Percentiles rank a stretch among this genome's conserved stretches.
These are phyloP conservation scores for Miopithecus talapoin DNA, from an alignment of 2,797 vertebrate species.

Conservation along the genomic window DNA sequence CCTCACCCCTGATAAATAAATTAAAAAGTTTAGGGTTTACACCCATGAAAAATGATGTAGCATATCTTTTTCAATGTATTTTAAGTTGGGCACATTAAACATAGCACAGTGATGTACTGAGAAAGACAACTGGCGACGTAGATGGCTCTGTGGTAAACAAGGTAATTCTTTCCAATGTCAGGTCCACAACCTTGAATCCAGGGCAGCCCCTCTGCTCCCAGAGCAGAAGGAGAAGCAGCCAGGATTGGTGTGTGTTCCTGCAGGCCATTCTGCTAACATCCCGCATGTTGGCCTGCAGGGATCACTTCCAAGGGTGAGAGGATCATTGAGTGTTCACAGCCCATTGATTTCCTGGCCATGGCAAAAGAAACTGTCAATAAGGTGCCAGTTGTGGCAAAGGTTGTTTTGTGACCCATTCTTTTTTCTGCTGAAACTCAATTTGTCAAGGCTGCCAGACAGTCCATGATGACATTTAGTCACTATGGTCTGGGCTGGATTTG, in stretches of 20 bases:
- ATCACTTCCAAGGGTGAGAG: background rate
- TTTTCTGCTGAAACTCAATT: background rate
- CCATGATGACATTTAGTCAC: background rate
- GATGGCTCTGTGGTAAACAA: background rate
- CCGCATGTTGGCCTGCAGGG: background rate
- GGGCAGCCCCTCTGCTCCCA: background rate
- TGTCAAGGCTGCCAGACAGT: background rate
- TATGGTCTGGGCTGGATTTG: background rate
- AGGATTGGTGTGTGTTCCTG: background rate
- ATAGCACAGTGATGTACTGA: background rate
- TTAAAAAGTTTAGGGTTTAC: background rate
- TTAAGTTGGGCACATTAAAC: background rate
- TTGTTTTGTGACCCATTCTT: background rate
- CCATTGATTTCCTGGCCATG: background rate
- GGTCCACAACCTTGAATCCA: background rate
- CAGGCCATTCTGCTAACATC: background rate
- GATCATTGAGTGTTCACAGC: constrained; percentile 1
- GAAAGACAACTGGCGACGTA: background rate
- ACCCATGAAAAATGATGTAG: background rate
- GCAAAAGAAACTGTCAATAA: background rate
- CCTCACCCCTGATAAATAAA: background rate
- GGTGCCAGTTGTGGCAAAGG: background rate
- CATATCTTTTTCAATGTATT: background rate
- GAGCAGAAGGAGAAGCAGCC: background rate
- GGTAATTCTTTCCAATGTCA: background rate